phyloP scores from a whole-genome alignment of 2,113 vertebrate species.

The Elachura formosa region DNA sequence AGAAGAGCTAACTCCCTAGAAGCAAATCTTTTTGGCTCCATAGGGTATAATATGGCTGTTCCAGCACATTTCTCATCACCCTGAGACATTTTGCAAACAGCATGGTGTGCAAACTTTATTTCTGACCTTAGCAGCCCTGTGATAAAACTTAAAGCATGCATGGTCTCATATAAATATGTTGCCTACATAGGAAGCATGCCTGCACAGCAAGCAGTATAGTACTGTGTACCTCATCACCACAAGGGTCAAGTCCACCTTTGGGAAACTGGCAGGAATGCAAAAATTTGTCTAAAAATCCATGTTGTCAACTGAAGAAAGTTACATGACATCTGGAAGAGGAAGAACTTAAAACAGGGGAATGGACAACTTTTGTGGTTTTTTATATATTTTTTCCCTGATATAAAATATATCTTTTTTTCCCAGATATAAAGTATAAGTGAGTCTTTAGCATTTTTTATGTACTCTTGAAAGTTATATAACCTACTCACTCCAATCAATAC shows the following conservation, averaged over 20 bases:
- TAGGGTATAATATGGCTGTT: neutral
- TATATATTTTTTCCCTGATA: neutral
- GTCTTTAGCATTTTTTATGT: neutral
- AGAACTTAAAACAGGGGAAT: neutral
- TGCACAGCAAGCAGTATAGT: neutral
- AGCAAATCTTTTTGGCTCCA: neutral
- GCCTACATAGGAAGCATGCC: neutral
- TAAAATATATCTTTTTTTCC: neutral
- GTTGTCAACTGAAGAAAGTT: neutral
- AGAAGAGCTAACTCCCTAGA: neutral
- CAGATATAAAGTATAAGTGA: neutral
- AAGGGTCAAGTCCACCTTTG: neutral
- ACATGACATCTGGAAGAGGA: neutral
- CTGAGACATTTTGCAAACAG: conserved; percentile 5
- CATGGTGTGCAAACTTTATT: neutral
- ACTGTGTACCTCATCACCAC: neutral
- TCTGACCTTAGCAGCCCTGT: neutral
- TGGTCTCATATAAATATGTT: neutral
- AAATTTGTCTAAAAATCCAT: neutral
- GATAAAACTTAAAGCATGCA: neutral
- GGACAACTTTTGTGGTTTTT: neutral
- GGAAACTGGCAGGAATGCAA: neutral
- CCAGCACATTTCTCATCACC: neutral
- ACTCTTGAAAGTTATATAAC: neutral
- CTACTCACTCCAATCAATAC: neutral